Evolutionary conservation across 2,797 vertebrate genomes (phyloP).

Genomic region (Cichlasoma orientale): DNA sequence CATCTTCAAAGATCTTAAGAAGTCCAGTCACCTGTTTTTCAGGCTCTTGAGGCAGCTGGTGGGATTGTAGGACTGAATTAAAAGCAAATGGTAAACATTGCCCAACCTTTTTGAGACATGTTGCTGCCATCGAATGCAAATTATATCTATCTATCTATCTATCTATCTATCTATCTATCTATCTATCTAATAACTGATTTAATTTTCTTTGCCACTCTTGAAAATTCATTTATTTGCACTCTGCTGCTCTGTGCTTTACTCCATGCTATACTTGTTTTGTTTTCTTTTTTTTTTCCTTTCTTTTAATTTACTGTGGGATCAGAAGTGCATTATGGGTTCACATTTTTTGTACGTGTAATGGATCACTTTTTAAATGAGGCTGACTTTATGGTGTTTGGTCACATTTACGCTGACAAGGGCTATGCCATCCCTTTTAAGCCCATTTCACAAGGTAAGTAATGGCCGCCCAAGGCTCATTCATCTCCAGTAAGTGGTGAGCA

Average conservation of each 20-base stretch:
- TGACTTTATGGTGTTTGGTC: constrained; percentile 56
- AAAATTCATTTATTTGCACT: background rate
- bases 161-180: too few species aligned
- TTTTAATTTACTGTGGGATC: constrained; percentile 25
- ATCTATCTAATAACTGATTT: too few species aligned
- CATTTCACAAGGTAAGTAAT: constrained; percentile 67
- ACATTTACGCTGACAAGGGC: constrained; percentile 50
- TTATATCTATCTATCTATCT: too few species aligned
- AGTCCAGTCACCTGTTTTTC: too few species aligned
- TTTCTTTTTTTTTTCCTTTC: accelerated
- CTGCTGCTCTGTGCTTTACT: background rate
- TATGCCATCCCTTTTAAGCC: constrained; percentile 56
- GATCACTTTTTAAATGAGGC: constrained; percentile 53
- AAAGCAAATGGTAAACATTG: too few species aligned
- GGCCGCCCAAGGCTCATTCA: constrained; percentile 54
- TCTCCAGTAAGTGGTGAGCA: constrained; percentile 63
- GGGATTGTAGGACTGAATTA: too few species aligned
- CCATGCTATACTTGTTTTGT: background rate
- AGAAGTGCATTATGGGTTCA: constrained; percentile 12
- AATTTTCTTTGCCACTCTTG: background rate
- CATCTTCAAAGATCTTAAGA: too few species aligned
- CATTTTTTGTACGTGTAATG: constrained; percentile 31
- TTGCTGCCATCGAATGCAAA: too few species aligned
- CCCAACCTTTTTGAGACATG: too few species aligned
- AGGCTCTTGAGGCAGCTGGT: too few species aligned